Percentiles rank a stretch among this genome's conserved stretches.
Evolutionary conservation across 2,113 vertebrate species (phyloP).

Genomic region (Gobio gobio): DNA sequence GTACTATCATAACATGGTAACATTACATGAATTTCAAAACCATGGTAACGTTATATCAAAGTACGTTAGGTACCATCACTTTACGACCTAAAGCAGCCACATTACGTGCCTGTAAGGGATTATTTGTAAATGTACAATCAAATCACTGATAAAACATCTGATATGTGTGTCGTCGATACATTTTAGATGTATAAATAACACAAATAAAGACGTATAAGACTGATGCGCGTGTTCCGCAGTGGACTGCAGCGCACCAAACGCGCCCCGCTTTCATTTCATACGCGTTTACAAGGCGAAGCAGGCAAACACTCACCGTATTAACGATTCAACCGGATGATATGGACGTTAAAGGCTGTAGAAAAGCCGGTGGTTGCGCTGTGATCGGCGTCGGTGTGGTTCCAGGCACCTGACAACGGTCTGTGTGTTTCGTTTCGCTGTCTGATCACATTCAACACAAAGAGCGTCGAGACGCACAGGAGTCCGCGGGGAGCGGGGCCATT

Average conservation of each 20-base stretch:
- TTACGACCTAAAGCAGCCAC: not conserved
- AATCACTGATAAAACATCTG: not conserved
- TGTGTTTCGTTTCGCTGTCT: conserved; percentile 22
- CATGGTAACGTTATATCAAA: not conserved
- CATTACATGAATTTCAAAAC: not conserved
- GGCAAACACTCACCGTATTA: conserved; percentile 14
- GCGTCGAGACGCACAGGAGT: conserved; percentile 1
- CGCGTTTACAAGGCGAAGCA: not conserved
- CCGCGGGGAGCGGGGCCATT: conserved; percentile 4
- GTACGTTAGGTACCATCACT: not conserved
- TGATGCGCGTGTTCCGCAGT: conserved; percentile 28
- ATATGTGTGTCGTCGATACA: too few relatives aligned
- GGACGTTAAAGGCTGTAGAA: not conserved
- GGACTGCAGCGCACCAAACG: conserved; percentile 27
- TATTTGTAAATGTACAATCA: not conserved
- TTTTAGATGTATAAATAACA: not conserved
- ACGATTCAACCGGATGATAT: not conserved
- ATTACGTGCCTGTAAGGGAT: not conserved
- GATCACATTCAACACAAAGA: conserved; percentile 45
- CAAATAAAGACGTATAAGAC: not conserved
- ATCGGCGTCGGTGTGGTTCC: not conserved
- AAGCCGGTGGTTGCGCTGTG: not conserved
- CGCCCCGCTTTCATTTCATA: not conserved
- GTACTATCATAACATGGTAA: not conserved
- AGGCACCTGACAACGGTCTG: conserved; percentile 19